A percentile compares a stretch with the other conserved stretches of the same genome.
Conservation (phyloP, 2,888 invertebrate genomes). For the Aplocera efformata region DNA sequence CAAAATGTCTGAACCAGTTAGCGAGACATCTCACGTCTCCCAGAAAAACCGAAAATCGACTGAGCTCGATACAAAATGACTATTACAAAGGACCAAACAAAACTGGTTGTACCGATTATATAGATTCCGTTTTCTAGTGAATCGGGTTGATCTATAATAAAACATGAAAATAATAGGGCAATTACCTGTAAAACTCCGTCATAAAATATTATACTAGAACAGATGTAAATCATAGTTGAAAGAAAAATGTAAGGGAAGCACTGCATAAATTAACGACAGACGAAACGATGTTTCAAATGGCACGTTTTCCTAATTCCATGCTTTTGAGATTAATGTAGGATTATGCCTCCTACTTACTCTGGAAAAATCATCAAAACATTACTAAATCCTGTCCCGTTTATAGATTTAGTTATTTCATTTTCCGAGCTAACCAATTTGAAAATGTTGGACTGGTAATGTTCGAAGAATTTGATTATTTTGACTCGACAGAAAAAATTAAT, state of each 20-base stretch:
- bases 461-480: too few species aligned
- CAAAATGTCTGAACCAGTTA: constrained; percentile 37
- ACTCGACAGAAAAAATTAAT: too few species aligned
- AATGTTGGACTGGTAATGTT: too few species aligned
- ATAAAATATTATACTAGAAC: constrained; percentile 34
- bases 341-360: background rate
- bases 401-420: too few species aligned
- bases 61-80: constrained; percentile 10
- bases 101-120: constrained; percentile 33
- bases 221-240: constrained; percentile 29
- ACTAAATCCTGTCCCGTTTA: background rate
- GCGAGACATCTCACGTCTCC: constrained; percentile 27
- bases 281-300: constrained; percentile 13
- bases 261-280: constrained; percentile 23
- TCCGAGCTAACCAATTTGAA: too few species aligned
- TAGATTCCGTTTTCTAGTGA: constrained; percentile 25
- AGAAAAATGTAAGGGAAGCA: constrained; percentile 25
- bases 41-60: constrained; percentile 11
- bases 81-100: constrained; percentile 28
- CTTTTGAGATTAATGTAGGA: constrained; percentile 7
- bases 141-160: constrained; percentile 39
- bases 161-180: constrained; percentile 27
- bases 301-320: constrained; percentile 13
- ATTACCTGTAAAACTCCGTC: constrained; percentile 39
- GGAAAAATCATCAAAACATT: background rate